phyloP scores from a whole-genome alignment of 2,113 vertebrate species.

The Crotalus tigris region DNA sequence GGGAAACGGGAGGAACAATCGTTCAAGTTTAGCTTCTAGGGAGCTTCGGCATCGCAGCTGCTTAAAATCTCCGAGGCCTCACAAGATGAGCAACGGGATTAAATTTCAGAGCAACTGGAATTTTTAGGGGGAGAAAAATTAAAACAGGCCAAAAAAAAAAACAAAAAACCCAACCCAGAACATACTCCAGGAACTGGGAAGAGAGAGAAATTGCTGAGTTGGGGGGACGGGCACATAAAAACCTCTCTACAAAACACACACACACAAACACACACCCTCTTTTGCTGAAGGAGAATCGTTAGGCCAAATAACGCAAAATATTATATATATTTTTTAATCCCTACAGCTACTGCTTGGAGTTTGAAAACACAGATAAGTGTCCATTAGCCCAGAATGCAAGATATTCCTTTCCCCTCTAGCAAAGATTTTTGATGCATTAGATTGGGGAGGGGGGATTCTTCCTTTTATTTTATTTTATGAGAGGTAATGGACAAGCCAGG shows the following conservation, averaged over 20 bases:
- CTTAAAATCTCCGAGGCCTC: slow-evolving; percentile 51
- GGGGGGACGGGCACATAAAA: background rate
- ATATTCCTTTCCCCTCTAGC: background rate
- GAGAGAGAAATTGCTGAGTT: no score
- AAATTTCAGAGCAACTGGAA: slow-evolving; percentile 57
- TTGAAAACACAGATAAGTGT: background rate
- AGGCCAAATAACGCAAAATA: background rate
- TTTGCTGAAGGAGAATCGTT: background rate
- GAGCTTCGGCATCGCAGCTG: slow-evolving; percentile 65
- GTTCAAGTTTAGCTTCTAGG: slow-evolving; percentile 58
- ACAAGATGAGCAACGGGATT: slow-evolving; percentile 56
- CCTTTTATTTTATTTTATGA: background rate
- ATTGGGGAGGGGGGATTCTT: background rate
- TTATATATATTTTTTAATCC: background rate
- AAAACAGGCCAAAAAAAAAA: background rate
- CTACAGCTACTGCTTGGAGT: background rate
- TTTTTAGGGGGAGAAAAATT: background rate
- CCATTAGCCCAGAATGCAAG: background rate
- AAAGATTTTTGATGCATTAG: background rate
- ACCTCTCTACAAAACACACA: background rate
- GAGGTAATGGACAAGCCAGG: background rate
- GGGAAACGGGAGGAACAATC: slow-evolving; percentile 30
- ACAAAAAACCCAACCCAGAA: slow-evolving; percentile 23
- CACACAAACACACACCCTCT: background rate
- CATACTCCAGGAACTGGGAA: slow-evolving; percentile 31